Base-by-base conservation (phyloP, 2,888 invertebrate species). In the Caenorhabditis wallacei region DNA sequence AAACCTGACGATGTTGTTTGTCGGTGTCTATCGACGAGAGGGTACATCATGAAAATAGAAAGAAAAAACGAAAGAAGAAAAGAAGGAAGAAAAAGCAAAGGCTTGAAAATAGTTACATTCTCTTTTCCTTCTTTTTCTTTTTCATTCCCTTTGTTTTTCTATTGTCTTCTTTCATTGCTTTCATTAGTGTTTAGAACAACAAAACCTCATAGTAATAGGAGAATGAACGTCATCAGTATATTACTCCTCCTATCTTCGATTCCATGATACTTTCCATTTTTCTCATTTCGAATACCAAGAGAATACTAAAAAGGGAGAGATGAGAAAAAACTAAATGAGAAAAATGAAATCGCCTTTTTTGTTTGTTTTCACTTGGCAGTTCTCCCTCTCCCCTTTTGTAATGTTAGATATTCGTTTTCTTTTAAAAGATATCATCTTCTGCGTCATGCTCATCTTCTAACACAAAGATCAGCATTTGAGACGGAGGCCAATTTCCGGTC, bases 1-100 rank as follows among this genome's bases (percentile, higher is more conserved):
- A 57, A 75, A 76, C 76, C 76, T 76, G 76, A 78, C 69, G 78
- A 78, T 69, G 78, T 70, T 70, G 78, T 69, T 78, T 78, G 78
- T 78, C 69, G 54, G 57, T 56, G 64, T 37, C 40, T 63, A 51
- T 72, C 61, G 51, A 48, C 30, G 46, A 70, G 57, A 70, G 53
- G 66, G 48, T 53, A 66, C 66, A 66, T 66, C 66, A 53, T 66
- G 66, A 53, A 18, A 53, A 66, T 48, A 66, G 51, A 64, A 64
- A 56, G 37, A 69, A 30, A 26, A 43, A 53, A 40, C 54, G 24
- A 37, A 24, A 56, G 43, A 26, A n/a, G 18, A 20, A 48, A 63
- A 20, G 37, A 64, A n/a, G 56, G 30, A 43, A 46, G 54, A 46
- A 61, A 40, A 53, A 54, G 64, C 51, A 63, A 26, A 46, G 37